Conservation (phyloP, 2,113 vertebrate genomes). For the Aegotheles bennettii region DNA sequence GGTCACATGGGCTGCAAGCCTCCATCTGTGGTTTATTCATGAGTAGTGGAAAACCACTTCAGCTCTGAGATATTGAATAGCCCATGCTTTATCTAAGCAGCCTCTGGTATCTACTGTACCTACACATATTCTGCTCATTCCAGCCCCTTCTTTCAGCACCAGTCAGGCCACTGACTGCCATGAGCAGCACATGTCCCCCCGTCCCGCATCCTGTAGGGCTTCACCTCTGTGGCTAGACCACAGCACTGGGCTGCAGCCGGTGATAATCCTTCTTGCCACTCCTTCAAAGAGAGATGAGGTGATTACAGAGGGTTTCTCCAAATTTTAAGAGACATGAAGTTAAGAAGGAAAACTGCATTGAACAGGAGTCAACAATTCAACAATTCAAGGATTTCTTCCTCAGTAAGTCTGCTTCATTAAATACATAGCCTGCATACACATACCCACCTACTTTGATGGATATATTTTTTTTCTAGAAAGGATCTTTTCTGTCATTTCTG, state of each 20-base stretch:
- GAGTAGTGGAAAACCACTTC: not conserved
- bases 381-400: not conserved
- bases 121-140: not conserved
- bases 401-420: not conserved
- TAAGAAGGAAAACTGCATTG: not conserved
- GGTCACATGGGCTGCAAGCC: not conserved
- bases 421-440: not conserved
- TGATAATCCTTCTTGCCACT: not conserved
- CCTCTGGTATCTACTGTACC: not conserved
- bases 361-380: not conserved
- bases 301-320: not conserved
- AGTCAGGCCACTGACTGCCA: rapidly evolving
- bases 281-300: not conserved
- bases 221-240: not conserved
- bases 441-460: not conserved
- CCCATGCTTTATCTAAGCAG: not conserved
- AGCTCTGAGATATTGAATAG: not conserved
- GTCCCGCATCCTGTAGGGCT: rapidly evolving
- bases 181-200: not conserved
- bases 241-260: not conserved
- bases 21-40: not conserved
- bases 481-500: not conserved
- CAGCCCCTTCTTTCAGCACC: not conserved
- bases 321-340: not conserved
- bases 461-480: not conserved